Evolutionary conservation across 2,113 vertebrate species (phyloP), one percentile per base, ranked within the genome.

Genomic region (Chitala chitala): DNA sequence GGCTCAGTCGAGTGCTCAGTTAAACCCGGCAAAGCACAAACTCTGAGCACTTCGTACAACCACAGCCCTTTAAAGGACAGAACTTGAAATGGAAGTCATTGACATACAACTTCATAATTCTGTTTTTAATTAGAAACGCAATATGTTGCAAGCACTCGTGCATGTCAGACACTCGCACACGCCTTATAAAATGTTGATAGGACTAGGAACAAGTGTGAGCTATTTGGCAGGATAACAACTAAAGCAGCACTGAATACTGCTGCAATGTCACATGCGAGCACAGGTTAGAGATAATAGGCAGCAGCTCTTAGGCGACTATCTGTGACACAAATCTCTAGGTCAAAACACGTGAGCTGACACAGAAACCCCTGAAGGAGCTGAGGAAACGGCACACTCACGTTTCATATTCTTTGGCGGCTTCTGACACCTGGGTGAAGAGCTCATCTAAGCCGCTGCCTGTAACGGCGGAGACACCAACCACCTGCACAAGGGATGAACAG

Each of bases 381-480:
- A 38, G 59, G 29, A 63, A 36, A 63, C 3, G 31, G 50, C 22
- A 63, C 10, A 64, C 90, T 92, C 79, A 98, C 97, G 89, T 93
- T 74, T 97, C 94, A 5, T 99, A 99, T 71, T 99, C 96, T 9
- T 92, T 89, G 0, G 89, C 92, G 3, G 95, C 96, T 17, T 94
- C 93, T 66, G 92, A 83, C 61, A 98, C 90, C 74, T 95, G 93
- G 54, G 79, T 74, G 24, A 99, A 94, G 69, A 99, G 86, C 4
- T 96, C 91, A 17, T 96, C 94, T 80, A 99, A 82, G 61, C 97
- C 96, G 1, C 88, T 94, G 46, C 97, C 96, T 0, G 92, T 90
- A 50, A 98, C 92, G 0, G 96, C 92, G 24, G 97, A 99, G 44
- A 98, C 93, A 15, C 96, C 96, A 20, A 97, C 95, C 75, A 98